phyloP scores from a whole-genome alignment of 2,113 vertebrate genomes.

The Protobothrops flavoviridis region DNA sequence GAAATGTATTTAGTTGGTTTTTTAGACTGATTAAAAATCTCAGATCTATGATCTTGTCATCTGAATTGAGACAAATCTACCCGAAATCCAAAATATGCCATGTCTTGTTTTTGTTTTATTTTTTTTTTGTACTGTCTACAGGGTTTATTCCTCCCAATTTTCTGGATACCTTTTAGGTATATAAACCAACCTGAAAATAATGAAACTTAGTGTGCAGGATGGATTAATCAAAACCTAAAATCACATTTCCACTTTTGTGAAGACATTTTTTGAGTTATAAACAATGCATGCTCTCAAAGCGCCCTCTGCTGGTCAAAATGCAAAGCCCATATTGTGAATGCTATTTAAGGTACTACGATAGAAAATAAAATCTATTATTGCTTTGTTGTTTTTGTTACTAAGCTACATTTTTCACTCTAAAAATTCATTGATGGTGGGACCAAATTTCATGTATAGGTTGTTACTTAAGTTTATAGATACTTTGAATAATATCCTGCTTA shows the following conservation, averaged over 20 bases:
- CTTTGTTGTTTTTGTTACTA: background rate
- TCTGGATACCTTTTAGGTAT: background rate
- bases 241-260: background rate
- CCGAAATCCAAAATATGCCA: background rate
- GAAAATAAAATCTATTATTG: background rate
- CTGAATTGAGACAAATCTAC: background rate
- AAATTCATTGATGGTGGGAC: background rate
- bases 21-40: background rate
- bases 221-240: conserved; percentile 12
- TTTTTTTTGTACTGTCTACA: background rate
- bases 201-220: background rate
- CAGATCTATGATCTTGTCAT: background rate
- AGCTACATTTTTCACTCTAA: background rate
- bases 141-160: background rate
- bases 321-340: background rate
- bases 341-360: background rate
- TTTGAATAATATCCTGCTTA: background rate
- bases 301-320: conserved; percentile 59
- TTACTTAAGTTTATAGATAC: background rate
- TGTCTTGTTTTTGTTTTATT: background rate
- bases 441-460: background rate
- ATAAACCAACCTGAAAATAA: background rate
- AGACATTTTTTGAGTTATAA: background rate
- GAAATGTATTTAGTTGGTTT: background rate
- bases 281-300: conserved; percentile 50